phyloP scores from a whole-genome alignment of 2,113 vertebrate genomes.

The Nannobrachium achirus region DNA sequence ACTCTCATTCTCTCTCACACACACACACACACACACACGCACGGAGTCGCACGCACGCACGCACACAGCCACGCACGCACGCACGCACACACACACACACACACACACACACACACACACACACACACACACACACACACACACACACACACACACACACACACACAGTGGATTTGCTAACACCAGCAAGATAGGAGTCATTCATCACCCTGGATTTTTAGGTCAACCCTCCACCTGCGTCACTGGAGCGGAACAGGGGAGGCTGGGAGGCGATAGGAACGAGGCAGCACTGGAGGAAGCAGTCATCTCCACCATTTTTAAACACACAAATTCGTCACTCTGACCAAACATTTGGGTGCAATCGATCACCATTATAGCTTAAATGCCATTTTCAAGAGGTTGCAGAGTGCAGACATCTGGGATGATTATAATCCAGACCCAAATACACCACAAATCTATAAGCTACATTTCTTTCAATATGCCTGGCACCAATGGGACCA shows the following conservation, averaged over 20 bases:
- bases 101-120: neutral
- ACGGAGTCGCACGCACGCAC: neutral
- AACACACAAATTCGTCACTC: neutral
- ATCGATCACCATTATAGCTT: no score
- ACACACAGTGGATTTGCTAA: slow-evolving; percentile 26
- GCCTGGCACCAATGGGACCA: no score
- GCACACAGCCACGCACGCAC: neutral
- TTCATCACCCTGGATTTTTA: slow-evolving; percentile 76
- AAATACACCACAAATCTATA: no score
- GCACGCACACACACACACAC: slow-evolving; percentile 16
- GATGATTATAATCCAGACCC: no score
- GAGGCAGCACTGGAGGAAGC: slow-evolving; percentile 8
- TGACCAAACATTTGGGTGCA: no score
- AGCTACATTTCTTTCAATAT: no score
- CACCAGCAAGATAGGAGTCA: slow-evolving; percentile 66
- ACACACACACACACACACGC: slow-evolving; percentile 20
- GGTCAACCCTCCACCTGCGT: slow-evolving; percentile 72
- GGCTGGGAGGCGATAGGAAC: slow-evolving; percentile 1
- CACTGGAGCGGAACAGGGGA: slow-evolving; percentile 48
- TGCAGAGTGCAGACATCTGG: no score
- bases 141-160: slow-evolving; percentile 8
- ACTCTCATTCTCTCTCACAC: neutral
- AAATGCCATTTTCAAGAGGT: no score
- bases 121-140: slow-evolving; percentile 10
- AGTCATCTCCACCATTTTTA: slow-evolving; percentile 12